Evolutionary conservation across 2,797 vertebrate genomes (phyloP).

Genomic region (Cyclura pinguis): DNA sequence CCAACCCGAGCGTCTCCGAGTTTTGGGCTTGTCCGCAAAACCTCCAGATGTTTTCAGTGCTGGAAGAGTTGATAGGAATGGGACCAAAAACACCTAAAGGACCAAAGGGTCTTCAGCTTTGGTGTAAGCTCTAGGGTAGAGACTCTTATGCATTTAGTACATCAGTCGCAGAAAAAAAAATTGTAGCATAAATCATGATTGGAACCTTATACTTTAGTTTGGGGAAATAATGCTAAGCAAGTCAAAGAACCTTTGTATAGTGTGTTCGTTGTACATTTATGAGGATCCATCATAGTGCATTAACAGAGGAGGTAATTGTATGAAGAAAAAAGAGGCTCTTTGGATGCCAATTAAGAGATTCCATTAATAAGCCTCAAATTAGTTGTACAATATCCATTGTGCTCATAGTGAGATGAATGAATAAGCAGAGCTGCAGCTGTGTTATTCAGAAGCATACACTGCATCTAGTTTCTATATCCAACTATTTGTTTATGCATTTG

Average conservation of each 20-base stretch:
- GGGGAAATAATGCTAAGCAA: background rate
- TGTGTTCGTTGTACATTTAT: background rate
- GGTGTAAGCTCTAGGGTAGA: background rate
- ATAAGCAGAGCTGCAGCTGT: background rate
- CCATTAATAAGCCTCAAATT: background rate
- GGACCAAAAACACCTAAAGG: background rate
- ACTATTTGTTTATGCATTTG: background rate
- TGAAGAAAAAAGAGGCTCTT: background rate
- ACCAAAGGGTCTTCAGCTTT: background rate
- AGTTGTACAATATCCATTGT: background rate
- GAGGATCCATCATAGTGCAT: conserved; percentile 2
- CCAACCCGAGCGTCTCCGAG: too few species aligned
- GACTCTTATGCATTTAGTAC: background rate
- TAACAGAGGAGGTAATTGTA: conserved; percentile 5
- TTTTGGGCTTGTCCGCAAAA: too few species aligned
- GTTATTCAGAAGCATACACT: background rate
- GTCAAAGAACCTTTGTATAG: background rate
- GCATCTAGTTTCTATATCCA: background rate
- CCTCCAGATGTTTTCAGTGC: too few species aligned
- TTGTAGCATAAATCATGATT: background rate
- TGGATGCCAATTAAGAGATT: background rate
- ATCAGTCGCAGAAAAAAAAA: too few species aligned
- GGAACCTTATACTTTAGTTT: background rate
- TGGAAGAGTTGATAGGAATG: background rate
- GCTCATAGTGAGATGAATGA: conserved; percentile 1